Conservation (phyloP, 2,888 invertebrate genomes). For the Phania funesta region DNA sequence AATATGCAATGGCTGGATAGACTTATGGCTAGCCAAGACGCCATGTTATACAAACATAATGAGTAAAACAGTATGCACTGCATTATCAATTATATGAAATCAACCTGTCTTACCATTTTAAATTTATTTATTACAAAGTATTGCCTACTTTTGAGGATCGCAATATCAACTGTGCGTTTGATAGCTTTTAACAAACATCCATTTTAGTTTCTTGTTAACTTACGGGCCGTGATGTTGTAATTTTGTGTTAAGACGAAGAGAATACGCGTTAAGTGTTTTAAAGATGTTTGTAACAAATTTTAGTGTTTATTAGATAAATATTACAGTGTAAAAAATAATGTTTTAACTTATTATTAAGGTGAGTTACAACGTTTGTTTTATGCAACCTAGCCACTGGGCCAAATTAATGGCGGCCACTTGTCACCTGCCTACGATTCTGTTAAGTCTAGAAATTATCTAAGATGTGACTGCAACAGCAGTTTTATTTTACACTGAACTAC, state of each 20-base stretch:
- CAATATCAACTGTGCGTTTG: neutral
- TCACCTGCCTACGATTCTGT: no score
- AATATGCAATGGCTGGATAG: no score
- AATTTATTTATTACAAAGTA: neutral
- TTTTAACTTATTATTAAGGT: neutral
- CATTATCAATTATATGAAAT: neutral
- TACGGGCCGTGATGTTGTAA: neutral
- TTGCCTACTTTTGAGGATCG: neutral
- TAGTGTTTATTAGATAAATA: neutral
- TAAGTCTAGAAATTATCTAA: no score
- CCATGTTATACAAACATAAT: no score
- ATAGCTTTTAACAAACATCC: neutral
- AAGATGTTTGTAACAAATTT: neutral
- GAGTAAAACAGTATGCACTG: neutral
- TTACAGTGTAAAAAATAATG: neutral
- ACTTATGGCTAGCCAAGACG: no score
- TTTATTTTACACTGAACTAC: no score
- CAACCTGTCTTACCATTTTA: neutral
- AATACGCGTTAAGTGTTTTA: neutral
- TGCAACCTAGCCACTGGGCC: no score
- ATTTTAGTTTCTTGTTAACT: neutral
- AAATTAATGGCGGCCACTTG: no score
- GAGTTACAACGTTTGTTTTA: neutral
- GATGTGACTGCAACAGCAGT: no score
- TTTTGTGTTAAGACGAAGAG: no score